Percentiles rank a stretch among this genome's conserved stretches.
Evolutionary conservation across 2,888 invertebrate genomes (phyloP).

Genomic region (Crioceris asparagi): DNA sequence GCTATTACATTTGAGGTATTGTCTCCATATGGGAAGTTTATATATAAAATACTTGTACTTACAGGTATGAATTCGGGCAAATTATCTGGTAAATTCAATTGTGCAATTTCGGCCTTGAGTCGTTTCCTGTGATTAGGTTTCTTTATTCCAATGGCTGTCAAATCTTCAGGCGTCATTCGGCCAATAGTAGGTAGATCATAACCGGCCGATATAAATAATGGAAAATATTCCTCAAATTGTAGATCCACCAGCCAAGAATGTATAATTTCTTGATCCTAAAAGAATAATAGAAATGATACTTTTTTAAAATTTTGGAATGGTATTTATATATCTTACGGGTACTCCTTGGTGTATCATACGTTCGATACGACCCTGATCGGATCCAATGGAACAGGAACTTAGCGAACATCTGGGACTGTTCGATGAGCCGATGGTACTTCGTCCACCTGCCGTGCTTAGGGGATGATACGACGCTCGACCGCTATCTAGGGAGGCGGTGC

Average conservation of each 20-base stretch:
- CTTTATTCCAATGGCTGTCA: conserved; percentile 82
- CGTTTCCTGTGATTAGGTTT: conserved; percentile 95
- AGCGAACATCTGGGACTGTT: conserved; percentile 60
- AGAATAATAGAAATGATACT: conserved; percentile 21
- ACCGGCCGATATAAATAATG: conserved; percentile 86
- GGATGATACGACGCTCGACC: conserved; percentile 78
- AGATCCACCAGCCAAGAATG: conserved; percentile 91
- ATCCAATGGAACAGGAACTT: conserved; percentile 67
- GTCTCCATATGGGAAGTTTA: too few species aligned
- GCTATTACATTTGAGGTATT: too few species aligned
- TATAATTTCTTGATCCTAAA: conserved; percentile 84
- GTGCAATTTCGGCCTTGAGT: conserved; percentile 92
- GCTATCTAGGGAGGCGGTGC: conserved; percentile 81
- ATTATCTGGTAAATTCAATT: conserved; percentile 87
- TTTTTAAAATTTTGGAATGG: too few species aligned
- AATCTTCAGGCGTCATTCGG: conserved; percentile 97
- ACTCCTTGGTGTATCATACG: conserved; percentile 60
- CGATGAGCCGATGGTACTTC: conserved; percentile 41
- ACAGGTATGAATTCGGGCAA: conserved; percentile 91
- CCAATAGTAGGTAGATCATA: conserved; percentile 97
- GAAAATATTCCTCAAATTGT: conserved; percentile 89
- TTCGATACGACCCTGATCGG: conserved; percentile 60
- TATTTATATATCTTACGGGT: conserved; percentile 40
- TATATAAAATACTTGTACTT: too few species aligned
- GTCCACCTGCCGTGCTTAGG: conserved; percentile 40